phyloP scores from a whole-genome alignment of 2,113 vertebrate species.

The Leptocoma aspasia region DNA sequence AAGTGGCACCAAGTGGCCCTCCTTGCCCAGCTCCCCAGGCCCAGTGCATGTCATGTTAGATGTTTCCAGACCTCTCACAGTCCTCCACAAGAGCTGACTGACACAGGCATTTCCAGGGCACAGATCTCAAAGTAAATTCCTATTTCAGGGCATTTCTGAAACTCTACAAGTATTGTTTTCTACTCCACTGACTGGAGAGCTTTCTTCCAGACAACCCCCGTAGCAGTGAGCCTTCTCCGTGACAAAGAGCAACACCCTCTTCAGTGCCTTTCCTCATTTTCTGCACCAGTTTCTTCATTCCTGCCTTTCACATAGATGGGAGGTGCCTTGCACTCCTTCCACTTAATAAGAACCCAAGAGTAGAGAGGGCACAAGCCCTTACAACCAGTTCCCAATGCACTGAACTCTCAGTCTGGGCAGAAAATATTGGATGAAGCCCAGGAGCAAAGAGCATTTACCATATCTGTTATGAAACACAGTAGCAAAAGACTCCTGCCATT shows the following conservation, averaged over 20 bases:
- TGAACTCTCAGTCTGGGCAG: background rate
- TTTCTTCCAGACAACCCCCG: rapidly evolving
- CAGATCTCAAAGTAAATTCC: background rate
- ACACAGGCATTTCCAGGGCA: background rate
- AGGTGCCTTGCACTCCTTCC: background rate
- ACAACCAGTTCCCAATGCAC: background rate
- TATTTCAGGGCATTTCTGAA: background rate
- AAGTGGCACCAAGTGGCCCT: background rate
- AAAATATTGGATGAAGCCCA: background rate
- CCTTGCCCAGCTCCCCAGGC: background rate
- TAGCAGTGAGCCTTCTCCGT: background rate
- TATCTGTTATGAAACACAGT: background rate
- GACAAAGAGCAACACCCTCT: background rate
- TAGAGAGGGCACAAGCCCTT: background rate
- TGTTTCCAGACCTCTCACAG: background rate
- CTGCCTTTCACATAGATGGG: background rate
- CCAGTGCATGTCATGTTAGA: too few species aligned
- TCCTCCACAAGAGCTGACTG: background rate
- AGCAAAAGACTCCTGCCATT: background rate
- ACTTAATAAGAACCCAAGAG: background rate
- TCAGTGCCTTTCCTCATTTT: background rate
- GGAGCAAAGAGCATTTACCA: background rate
- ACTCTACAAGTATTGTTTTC: background rate
- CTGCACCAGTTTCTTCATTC: background rate
- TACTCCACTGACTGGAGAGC: background rate